Base-by-base conservation (phyloP, 2,113 vertebrate genomes). In the Microcebus ravelobensis region DNA sequence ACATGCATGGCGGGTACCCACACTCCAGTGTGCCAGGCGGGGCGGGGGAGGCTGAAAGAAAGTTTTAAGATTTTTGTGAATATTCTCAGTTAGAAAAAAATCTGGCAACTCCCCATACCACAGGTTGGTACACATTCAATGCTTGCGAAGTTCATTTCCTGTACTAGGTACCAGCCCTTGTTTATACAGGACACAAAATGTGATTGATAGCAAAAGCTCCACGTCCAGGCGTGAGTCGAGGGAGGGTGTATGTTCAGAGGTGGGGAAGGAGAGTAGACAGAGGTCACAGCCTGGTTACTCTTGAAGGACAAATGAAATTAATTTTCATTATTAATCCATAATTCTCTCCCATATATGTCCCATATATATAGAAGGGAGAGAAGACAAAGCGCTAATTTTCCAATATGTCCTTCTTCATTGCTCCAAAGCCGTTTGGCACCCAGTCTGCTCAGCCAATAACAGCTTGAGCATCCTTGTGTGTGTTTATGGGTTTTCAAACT, bases 91-190 rank as follows among this genome's bases (percentile, higher is more conserved):
- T 74, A 92, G 89, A 92, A 96, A 81, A 95, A 88, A 94, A 42
- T n/a, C 89, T 93, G 94, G 91, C 93, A 96, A 39, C 45, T 85
- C 45, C 97, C 79, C 86, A 61, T n/a, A 59, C 86, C 95, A 92
- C 95, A 96, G 90, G 83, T 31, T 93, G 93, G 91, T 85, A 91
- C 89, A 77, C 82, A 92, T 74, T 81, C 88, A 85, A 9, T 39
- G 70, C 91, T 61, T 76, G 45, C 10, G 76, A 91, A 90, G 87
- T 76, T 85, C 76, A 80, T 87, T 96, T 97, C 96, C 96, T 96
- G 96, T 73, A 39, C 67, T 42, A 95, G 92, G 93, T 91, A 95
- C 79, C 67, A 93, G 70, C 39, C 86, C 91, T 95, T 94, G 89
- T 96, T 97, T 90, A 91, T 67, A 80, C 81, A 95, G 83, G 61